Conservation (phyloP, 2,888 invertebrate genomes). For the Amblyjoppa proteus region DNA sequence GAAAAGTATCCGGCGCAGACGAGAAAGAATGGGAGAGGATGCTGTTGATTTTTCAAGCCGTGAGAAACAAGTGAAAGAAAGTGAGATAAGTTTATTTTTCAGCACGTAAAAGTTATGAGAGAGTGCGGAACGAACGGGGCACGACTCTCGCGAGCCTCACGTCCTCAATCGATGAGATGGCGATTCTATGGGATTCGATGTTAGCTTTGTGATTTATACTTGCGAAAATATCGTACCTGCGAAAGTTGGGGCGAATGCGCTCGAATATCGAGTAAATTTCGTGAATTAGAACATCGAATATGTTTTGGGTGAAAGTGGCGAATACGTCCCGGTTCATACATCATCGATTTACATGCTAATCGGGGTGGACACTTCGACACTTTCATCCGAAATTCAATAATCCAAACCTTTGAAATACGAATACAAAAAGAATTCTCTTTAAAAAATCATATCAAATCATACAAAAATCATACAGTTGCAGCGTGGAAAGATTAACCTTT, state of each 20-base stretch:
- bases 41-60: conserved; percentile 46
- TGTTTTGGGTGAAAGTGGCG: background rate
- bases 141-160: background rate
- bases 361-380: background rate
- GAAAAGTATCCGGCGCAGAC: conserved; percentile 52
- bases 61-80: conserved; percentile 32
- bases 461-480: no score
- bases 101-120: conserved; percentile 33
- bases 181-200: background rate
- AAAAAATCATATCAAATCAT: no score
- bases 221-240: background rate
- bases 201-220: background rate
- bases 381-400: background rate
- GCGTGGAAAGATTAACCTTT: no score
- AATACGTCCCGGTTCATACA: no score
- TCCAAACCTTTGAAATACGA: background rate
- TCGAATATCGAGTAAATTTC: background rate
- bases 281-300: background rate
- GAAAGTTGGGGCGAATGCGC: background rate
- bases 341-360: background rate
- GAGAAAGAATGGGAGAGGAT: conserved; percentile 36
- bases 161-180: conserved; percentile 4
- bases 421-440: background rate
- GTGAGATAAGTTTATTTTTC: conserved; percentile 49
- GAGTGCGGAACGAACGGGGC: conserved; percentile 16